phyloP scores from a whole-genome alignment of 2,797 vertebrate species.

The Platalea minor region DNA sequence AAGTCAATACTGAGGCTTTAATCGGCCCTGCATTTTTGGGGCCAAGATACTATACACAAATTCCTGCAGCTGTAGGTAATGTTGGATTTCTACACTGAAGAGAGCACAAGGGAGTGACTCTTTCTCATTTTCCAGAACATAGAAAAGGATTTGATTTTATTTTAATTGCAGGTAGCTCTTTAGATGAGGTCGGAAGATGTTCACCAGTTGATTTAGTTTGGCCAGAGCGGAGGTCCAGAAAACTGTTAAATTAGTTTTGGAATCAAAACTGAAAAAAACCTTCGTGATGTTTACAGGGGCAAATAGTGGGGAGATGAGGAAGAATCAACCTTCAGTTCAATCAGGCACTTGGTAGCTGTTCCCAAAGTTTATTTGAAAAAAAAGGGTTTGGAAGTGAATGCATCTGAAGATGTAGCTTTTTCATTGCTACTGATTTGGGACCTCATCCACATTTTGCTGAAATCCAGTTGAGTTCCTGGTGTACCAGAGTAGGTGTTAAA shows the following conservation, averaged over 20 bases:
- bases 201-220: background rate
- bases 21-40: background rate
- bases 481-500: background rate
- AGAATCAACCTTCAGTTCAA: background rate
- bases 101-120: background rate
- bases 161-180: background rate
- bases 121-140: background rate
- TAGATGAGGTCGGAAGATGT: background rate
- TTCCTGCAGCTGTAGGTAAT: slow-evolving; percentile 11
- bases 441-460: background rate
- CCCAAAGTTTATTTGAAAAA: background rate
- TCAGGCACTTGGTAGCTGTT: background rate
- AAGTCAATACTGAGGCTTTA: background rate
- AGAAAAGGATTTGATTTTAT: background rate
- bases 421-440: background rate
- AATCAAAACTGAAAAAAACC: background rate
- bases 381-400: background rate
- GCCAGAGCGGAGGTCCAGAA: background rate
- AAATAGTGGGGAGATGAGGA: background rate
- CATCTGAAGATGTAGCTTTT: background rate
- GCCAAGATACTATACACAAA: background rate
- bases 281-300: background rate
- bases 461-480: background rate
- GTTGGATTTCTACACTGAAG: background rate
- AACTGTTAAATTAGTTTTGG: background rate